Percentiles rank a stretch among this genome's conserved stretches.
These are phyloP conservation scores for Leptinotarsa haldemani DNA, from an alignment of 2,888 invertebrate species.

Conservation along the genomic window DNA sequence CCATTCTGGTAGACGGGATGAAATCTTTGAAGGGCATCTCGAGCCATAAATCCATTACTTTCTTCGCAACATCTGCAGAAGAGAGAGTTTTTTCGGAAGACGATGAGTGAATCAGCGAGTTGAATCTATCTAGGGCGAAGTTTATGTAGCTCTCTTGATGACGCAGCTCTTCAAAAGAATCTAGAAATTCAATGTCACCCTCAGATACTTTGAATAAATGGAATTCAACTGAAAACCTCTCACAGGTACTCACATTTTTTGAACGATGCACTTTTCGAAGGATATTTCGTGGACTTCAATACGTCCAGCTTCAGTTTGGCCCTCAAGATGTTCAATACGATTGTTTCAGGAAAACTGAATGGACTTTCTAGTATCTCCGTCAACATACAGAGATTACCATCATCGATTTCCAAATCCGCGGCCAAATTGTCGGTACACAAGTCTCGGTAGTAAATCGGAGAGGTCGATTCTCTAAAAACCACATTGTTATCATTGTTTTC, in stretches of 20 bases:
- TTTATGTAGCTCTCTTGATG: slow-evolving; percentile 46
- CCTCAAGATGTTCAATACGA: slow-evolving; percentile 45
- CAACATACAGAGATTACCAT: slow-evolving; percentile 43
- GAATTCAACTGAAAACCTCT: no score
- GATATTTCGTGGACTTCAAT: slow-evolving; percentile 32
- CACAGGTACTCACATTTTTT: slow-evolving; percentile 39
- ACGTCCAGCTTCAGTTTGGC: slow-evolving; percentile 42
- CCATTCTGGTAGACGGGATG: slow-evolving; percentile 43
- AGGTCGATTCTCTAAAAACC: slow-evolving; percentile 41
- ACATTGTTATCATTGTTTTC: slow-evolving; percentile 5
- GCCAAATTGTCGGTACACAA: slow-evolving; percentile 43
- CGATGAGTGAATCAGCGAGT: slow-evolving; percentile 44
- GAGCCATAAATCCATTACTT: slow-evolving; percentile 48
- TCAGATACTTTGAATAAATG: background rate
- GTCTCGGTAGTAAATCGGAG: slow-evolving; percentile 42
- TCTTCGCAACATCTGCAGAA: slow-evolving; percentile 38
- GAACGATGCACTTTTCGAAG: slow-evolving; percentile 17
- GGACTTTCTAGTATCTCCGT: slow-evolving; percentile 47
- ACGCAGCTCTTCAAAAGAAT: slow-evolving; percentile 45
- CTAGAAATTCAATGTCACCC: slow-evolving; percentile 29
- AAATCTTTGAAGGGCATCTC: slow-evolving; percentile 51
- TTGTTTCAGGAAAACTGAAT: slow-evolving; percentile 45
- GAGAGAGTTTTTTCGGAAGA: slow-evolving; percentile 40
- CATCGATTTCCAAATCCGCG: slow-evolving; percentile 39
- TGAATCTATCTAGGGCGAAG: slow-evolving; percentile 44